A percentile compares a stretch with the other conserved stretches of the same genome.
Evolutionary conservation across 2,113 vertebrate species (phyloP).

Genomic region (Sinocyclocheilus grahami): DNA sequence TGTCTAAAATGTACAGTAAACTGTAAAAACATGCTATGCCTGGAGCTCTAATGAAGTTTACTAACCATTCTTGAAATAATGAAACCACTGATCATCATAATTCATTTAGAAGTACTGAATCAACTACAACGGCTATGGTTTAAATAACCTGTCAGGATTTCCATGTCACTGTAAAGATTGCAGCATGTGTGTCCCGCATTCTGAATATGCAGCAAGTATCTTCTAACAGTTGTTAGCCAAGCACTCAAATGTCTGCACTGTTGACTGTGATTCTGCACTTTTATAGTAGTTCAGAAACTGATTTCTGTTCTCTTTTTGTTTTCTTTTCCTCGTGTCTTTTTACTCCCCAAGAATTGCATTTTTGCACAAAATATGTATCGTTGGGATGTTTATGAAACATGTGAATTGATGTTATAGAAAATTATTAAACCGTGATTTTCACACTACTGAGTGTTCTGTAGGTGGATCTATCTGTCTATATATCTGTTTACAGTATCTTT

Average conservation of each 20-base stretch:
- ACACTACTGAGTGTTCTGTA: conserved; percentile 21
- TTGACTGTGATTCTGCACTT: conserved; percentile 9
- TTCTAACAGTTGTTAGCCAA: background rate
- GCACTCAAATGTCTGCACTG: background rate
- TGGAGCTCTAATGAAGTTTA: background rate
- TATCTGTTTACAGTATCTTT: background rate
- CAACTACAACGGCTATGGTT: background rate
- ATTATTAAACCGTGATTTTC: conserved; percentile 45
- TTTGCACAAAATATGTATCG: conserved; percentile 41
- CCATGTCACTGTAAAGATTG: background rate
- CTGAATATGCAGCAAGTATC: background rate
- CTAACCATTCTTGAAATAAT: background rate
- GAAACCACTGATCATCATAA: background rate
- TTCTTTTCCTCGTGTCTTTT: background rate
- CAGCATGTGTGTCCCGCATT: background rate
- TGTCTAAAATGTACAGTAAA: background rate
- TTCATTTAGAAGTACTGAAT: background rate
- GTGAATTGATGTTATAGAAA: conserved; percentile 30
- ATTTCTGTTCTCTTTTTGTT: background rate
- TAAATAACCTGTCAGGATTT: background rate
- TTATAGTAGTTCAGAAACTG: background rate
- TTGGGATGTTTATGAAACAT: conserved; percentile 31
- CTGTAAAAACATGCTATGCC: background rate
- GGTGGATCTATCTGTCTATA: background rate
- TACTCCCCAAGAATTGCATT: conserved; percentile 6